Evolutionary conservation across 2,888 invertebrate species (phyloP).

Genomic region (Molorchus minor): DNA sequence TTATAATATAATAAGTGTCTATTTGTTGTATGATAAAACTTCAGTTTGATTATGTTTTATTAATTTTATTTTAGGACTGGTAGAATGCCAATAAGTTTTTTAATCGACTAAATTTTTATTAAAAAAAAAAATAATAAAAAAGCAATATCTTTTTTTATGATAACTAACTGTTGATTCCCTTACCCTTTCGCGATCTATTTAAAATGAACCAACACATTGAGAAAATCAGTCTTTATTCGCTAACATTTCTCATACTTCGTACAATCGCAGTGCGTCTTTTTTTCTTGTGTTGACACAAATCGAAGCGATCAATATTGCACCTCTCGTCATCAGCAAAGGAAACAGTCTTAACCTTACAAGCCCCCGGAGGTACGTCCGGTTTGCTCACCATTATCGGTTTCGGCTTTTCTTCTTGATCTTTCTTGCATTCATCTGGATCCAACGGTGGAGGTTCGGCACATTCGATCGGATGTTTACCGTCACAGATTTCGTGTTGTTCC

Average conservation of each 20-base stretch:
- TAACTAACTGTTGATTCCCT: too few species aligned
- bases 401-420: slow-evolving; percentile 32
- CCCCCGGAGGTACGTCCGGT: slow-evolving; percentile 51
- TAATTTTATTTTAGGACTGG: slow-evolving; percentile 3
- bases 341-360: slow-evolving; percentile 54
- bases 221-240: too few species aligned
- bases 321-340: slow-evolving; percentile 54
- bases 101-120: slow-evolving; percentile 13
- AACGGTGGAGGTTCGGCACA: slow-evolving; percentile 48
- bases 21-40: slow-evolving; percentile 6
- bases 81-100: slow-evolving; percentile 3
- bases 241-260: slow-evolving; percentile 51
- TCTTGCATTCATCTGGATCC: slow-evolving; percentile 21
- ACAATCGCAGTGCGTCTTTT: slow-evolving; percentile 56
- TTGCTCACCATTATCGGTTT: slow-evolving; percentile 55
- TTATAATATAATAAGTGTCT: slow-evolving; percentile 9
- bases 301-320: slow-evolving; percentile 52
- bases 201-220: too few species aligned
- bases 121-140: slow-evolving; percentile 3
- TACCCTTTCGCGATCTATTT: too few species aligned
- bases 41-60: slow-evolving; percentile 2
- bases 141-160: not conserved
- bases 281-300: slow-evolving; percentile 56
- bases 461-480: slow-evolving; percentile 47
- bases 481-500: slow-evolving; percentile 56